Base-by-base conservation (phyloP, 1,140 invertebrate genomes). In the Forficula auricularia region DNA sequence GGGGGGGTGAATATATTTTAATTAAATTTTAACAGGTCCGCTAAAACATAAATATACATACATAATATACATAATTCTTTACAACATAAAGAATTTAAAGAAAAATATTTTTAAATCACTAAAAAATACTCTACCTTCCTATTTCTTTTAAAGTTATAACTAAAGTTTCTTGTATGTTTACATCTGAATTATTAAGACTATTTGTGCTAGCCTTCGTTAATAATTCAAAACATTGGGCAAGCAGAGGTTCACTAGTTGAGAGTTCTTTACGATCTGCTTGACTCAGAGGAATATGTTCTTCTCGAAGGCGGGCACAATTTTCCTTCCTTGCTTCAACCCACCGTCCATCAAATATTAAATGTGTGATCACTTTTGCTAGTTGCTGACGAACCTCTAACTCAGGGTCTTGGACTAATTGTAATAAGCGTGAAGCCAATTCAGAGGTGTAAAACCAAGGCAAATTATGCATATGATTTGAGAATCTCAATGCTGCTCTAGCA, bases 81-180 rank as follows among this genome's bases (percentile, higher is more conserved):
- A n/a, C n/a, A n/a, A n/a, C n/a, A n/a, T n/a, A n/a, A n/a, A n/a
- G n/a, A n/a, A n/a, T n/a, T n/a, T n/a, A n/a, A n/a, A n/a, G n/a
- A n/a, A n/a, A n/a, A n/a, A n/a, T n/a, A n/a, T n/a, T n/a, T n/a
- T n/a, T n/a, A n/a, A n/a, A n/a, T n/a, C n/a, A n/a, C n/a, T n/a
- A n/a, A n/a, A n/a, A n/a, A n/a, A n/a, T n/a, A n/a, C n/a, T 43
- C 43, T 55, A 61, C 60, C 59, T 57, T 40, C 50, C 67, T 44
- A 75, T 64, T 46, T 66, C 58, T 53, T 58, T 65, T 7, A 75
- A 65, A 19, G 66, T 65, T 19, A 59, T 46, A 4, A 77, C 51
- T 38, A 72, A 56, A 12, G 63, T 61, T 12, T 64, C 57, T 50
- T 77, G 73, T 14, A 69, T 41, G 3, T 57, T 58, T 34, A 61